Evolutionary conservation across 2,888 invertebrate genomes (phyloP), one percentile per base, ranked within the genome.

Genomic region (Drosophila picticornis): DNA sequence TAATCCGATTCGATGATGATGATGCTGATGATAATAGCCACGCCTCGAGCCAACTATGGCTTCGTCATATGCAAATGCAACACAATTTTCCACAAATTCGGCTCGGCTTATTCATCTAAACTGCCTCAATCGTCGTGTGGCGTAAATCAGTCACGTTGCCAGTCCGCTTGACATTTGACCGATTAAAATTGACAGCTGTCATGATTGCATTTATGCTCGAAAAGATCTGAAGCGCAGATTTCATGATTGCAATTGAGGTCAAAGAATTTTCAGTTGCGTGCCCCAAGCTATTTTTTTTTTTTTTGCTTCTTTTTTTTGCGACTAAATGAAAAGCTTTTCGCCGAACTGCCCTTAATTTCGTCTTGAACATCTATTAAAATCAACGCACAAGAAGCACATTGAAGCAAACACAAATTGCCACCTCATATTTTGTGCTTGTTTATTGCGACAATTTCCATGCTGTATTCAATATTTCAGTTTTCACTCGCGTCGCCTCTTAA

Each of bases 151-250:
- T 79, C 74, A 72, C 83, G 77, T 75, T 75, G 73, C 60, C 68
- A 52, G 46, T 59, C 34, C 58, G 46, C n/a, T 56, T 83, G 87
- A 77, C 87, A 83, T 79, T 81, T 81, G 88, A 76, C 85, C 85
- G 86, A 88, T 87, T 88, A 77, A 83, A 83, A 87, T 81, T 83
- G 87, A 78, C 87, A 88, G 88, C 88, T 86, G 88, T 81, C 87
- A 86, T 86, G 88, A 86, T 83, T 88, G 84, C 80, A 62, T 76
- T 76, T 80, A 73, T 75, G 81, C 75, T 75, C 48, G 43, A n/a
- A 77, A 59, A 68, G 79, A 83, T 83, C 79, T 67, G 5, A 56
- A 60, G 62, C 59, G 70, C 67, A 48, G 77, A 80, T 79, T 76
- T 76, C 9, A 55, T 56, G 46, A 77, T 64, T 77, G 65, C 72